Conservation (phyloP, 2,888 invertebrate species). For the Epirrhoe tristata region DNA sequence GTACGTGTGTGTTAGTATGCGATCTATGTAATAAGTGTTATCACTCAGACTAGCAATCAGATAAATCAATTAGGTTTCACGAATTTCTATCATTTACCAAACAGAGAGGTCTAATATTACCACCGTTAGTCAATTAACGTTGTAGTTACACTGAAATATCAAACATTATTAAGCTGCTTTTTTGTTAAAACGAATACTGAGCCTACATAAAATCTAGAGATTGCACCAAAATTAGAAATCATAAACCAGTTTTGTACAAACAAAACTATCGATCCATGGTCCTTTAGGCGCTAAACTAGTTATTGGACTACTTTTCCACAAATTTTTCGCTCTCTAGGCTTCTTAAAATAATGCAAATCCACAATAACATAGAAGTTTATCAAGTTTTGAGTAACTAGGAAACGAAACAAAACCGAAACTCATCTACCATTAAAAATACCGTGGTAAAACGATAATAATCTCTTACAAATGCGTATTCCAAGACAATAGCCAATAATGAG, state of each 20-base stretch:
- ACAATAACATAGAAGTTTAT: not conserved
- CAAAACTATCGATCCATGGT: not conserved
- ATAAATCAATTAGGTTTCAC: not conserved
- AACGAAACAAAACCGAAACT: conserved; percentile 32
- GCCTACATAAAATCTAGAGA: too few species aligned
- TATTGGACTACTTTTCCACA: not conserved
- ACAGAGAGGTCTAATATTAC: not conserved
- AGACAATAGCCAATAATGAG: conserved; percentile 42
- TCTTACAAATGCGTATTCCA: conserved; percentile 33
- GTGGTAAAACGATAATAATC: conserved; percentile 46
- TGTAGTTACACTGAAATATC: not conserved
- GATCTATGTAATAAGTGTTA: conserved; percentile 20
- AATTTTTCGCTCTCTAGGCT: not conserved
- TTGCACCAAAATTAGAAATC: not conserved
- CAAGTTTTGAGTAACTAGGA: conserved; percentile 19
- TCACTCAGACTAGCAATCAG: conserved; percentile 8
- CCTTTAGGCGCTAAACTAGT: not conserved
- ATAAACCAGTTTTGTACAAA: not conserved
- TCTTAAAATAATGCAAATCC: not conserved
- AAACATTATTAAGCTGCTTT: not conserved
- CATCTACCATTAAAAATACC: conserved; percentile 36
- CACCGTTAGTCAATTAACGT: too few species aligned
- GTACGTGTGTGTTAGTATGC: conserved; percentile 31
- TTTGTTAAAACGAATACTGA: not conserved
- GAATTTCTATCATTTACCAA: not conserved